phyloP scores from a whole-genome alignment of 2,797 vertebrate species.

The Coregonus suidteri region DNA sequence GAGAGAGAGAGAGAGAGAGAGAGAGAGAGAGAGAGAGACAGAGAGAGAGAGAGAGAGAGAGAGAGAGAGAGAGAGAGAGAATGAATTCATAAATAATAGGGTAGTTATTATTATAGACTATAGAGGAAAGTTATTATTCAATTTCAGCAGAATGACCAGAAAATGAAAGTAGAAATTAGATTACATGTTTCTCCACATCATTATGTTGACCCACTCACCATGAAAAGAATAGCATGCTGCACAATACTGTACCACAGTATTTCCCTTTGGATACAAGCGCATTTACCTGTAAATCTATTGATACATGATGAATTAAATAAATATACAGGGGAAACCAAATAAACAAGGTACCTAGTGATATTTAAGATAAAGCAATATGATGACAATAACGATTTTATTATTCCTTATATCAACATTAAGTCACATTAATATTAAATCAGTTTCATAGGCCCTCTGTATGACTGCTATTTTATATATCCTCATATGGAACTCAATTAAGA shows the following conservation, averaged over 20 bases:
- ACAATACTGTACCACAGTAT: constrained; percentile 37
- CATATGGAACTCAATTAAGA: neutral
- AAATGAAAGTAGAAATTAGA: constrained; percentile 69
- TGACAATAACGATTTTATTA: too few relatives aligned
- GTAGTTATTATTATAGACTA: neutral
- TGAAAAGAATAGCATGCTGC: constrained; percentile 44
- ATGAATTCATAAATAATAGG: too few relatives aligned
- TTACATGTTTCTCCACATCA: constrained; percentile 50
- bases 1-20: constrained; percentile 3
- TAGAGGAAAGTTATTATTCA: neutral
- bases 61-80: neutral
- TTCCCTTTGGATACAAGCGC: constrained; percentile 46
- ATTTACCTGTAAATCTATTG: constrained; percentile 8
- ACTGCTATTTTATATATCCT: too few relatives aligned
- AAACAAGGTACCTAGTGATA: too few relatives aligned
- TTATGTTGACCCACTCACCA: constrained; percentile 43
- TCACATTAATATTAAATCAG: neutral
- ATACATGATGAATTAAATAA: neutral
- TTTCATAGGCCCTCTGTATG: too few relatives aligned
- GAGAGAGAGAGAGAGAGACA: too few relatives aligned
- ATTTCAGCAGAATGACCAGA: constrained; percentile 60
- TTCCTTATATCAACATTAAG: neutral
- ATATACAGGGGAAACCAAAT: neutral
- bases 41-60: neutral
- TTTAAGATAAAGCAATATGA: too few relatives aligned